Base-by-base conservation (phyloP, 2,113 vertebrate species). In the Dipodomys merriami region DNA sequence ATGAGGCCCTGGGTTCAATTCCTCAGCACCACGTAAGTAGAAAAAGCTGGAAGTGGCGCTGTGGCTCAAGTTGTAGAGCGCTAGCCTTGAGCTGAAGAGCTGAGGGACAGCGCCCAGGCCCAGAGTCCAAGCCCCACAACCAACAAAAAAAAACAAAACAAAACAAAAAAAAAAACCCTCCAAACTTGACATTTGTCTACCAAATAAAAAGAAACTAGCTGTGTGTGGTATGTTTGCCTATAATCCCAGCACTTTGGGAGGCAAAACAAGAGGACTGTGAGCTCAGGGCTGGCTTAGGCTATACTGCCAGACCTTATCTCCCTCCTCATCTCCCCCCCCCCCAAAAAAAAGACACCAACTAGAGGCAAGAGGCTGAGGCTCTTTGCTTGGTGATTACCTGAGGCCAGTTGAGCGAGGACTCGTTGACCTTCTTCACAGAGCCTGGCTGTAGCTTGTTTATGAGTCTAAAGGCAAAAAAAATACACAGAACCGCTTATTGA, bases 321-420 rank as follows among this genome's bases (percentile, higher is more conserved):
- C 53, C 53, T 13, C 53, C 12, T 12, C 12, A 9, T 49, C 12
- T 12, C 53, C 72, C 71, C 18, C 22, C 49, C 49, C 49, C 49
- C 49, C 49, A 49, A 57, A 85, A 20, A 27, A 86, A n/a, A 60
- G 22, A 29, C 69, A 83, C 2, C 57, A 73, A 6, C 35, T 35
- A 29, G 46, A 80, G n/a, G 46, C 5, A 7, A 39, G 88, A 53
- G 5, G 19, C 7, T 6, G 30, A 5, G 13, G n/a, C 53, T 57
- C 11, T 18, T 57, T 3, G 53, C 53, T 16, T 57, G 53, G 53
- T 57, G 85, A 39, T 98, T 98, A 99, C 99, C 99, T 99, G 99
- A 96, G 99, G 99, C 99, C 99, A 99, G 98, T 99, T 99, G 93
- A 99, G 97, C 83, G 99, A 99, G 89, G 99, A 99, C 72, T 99